These are phyloP conservation scores for Telenomus remus DNA, from an alignment of 1,140 invertebrate species.

Conservation along the genomic window DNA sequence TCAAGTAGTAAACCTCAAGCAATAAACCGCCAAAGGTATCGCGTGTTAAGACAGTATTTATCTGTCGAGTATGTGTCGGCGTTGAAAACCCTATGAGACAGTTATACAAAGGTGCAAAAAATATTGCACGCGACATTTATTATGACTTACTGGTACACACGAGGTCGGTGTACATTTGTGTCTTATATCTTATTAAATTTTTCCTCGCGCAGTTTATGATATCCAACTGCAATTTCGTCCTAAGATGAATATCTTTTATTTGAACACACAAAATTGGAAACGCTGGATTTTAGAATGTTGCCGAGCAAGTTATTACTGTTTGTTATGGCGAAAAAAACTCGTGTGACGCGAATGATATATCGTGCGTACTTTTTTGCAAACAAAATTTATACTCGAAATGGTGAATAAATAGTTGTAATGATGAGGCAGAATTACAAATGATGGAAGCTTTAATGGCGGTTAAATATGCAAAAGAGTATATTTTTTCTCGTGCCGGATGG, in stretches of 20 bases:
- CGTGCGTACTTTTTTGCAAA: too few species aligned
- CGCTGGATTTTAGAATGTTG: too few species aligned
- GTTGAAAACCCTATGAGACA: constrained; percentile 37
- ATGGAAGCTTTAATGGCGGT: too few species aligned
- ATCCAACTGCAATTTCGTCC: constrained; percentile 2
- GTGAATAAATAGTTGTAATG: too few species aligned
- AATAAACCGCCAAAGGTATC: constrained; percentile 48
- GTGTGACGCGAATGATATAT: too few species aligned
- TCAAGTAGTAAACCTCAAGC: constrained; percentile 39
- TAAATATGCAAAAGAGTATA: too few species aligned
- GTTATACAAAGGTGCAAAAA: constrained; percentile 34
- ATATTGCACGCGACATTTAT: constrained; percentile 41
- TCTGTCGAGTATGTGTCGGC: constrained; percentile 35
- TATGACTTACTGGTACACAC: constrained; percentile 33
- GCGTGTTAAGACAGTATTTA: constrained; percentile 47
- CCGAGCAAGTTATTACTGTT: too few species aligned
- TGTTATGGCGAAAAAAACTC: too few species aligned
- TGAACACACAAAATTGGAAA: constrained; percentile 1
- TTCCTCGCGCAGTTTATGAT: not conserved
- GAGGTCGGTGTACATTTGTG: constrained; percentile 7
- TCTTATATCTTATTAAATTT: constrained; percentile 41
- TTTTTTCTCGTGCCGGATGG: too few species aligned
- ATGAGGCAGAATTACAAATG: too few species aligned
- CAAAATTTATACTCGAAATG: too few species aligned
- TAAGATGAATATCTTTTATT: too few species aligned